Conservation (phyloP, 2,113 vertebrate genomes). For the Smithornis capensis region DNA sequence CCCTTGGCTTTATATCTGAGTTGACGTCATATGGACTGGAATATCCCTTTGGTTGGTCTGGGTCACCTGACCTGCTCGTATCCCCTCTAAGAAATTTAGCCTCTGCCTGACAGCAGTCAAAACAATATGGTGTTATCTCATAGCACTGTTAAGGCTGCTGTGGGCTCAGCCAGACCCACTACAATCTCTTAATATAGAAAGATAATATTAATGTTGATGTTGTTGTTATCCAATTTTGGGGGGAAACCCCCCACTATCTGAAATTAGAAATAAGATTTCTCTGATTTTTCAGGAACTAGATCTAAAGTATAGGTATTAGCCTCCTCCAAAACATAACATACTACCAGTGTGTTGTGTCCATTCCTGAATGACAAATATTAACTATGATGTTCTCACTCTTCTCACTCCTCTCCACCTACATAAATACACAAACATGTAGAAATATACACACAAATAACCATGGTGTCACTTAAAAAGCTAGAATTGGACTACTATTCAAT, state of each 20-base stretch:
- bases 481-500: accelerated
- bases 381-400: neutral
- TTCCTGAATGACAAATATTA: neutral
- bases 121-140: too few species aligned
- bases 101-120: too few species aligned
- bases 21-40: too few species aligned
- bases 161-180: too few species aligned
- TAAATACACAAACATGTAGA: neutral
- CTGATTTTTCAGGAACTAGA: neutral
- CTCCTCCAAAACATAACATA: neutral
- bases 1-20: too few species aligned
- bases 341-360: neutral
- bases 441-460: neutral
- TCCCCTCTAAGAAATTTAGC: too few species aligned
- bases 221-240: neutral
- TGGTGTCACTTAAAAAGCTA: neutral
- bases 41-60: too few species aligned
- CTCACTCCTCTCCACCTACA: neutral
- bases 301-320: neutral
- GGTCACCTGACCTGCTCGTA: too few species aligned
- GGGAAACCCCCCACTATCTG: neutral
- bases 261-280: neutral
- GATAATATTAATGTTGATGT: neutral
- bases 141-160: too few species aligned
- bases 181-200: neutral